Evolutionary conservation across 2,888 invertebrate genomes (phyloP).

Genomic region (Gymnosoma rotundatum): DNA sequence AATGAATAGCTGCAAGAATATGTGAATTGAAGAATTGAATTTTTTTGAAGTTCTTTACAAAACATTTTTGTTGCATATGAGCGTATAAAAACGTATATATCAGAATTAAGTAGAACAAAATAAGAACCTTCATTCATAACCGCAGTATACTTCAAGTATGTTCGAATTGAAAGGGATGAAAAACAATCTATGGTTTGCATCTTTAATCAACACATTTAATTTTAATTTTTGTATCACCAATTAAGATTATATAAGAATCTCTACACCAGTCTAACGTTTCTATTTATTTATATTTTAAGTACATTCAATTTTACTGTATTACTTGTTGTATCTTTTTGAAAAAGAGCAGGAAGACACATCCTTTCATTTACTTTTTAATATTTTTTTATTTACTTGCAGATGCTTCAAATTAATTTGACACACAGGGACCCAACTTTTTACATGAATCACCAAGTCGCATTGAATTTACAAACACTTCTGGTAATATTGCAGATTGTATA

Average conservation of each 20-base stretch:
- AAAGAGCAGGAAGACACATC: neutral
- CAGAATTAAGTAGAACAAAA: neutral
- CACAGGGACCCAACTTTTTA: slow-evolving; percentile 84
- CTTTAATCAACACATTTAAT: slow-evolving; percentile 72
- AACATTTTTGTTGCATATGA: slow-evolving; percentile 32
- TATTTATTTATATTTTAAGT: neutral
- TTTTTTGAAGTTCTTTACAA: slow-evolving; percentile 64
- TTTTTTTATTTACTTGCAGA: slow-evolving; percentile 70
- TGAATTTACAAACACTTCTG: slow-evolving; percentile 84
- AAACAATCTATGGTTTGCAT: slow-evolving; percentile 70
- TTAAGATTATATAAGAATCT: slow-evolving; percentile 37
- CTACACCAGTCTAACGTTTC: slow-evolving; percentile 23
- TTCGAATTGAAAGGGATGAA: slow-evolving; percentile 31
- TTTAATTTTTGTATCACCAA: slow-evolving; percentile 65
- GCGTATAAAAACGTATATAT: neutral
- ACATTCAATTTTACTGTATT: slow-evolving; percentile 35
- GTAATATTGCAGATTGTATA: slow-evolving; percentile 83
- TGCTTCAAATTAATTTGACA: slow-evolving; percentile 83
- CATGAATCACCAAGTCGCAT: slow-evolving; percentile 83
- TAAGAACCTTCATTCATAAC: slow-evolving; percentile 6
- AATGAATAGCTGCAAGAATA: slow-evolving; percentile 9
- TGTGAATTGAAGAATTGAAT: slow-evolving; percentile 41
- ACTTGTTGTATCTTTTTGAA: slow-evolving; percentile 18
- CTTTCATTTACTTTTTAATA: neutral
- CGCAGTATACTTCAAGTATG: slow-evolving; percentile 1